Evolutionary conservation across 23 tunicate genomes (phyloP), one percentile per base, ranked within the genome.

Genomic region (Clavelina lepadiformis): DNA sequence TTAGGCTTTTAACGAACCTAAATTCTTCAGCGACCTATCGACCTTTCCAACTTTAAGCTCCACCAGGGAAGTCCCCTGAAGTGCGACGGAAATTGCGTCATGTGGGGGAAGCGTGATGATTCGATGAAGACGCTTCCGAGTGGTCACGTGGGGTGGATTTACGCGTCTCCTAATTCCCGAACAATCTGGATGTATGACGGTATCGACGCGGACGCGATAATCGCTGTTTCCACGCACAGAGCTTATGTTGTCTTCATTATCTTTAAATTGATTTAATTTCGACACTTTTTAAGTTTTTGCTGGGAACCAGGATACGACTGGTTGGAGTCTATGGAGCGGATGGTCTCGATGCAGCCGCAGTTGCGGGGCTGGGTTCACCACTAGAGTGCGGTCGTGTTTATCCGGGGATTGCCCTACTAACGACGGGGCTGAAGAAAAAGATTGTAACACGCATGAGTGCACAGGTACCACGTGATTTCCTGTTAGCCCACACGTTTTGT

Each of bases 241-340:
- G 15, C 49, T 41, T 41, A 15, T 8, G n/a, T n/a, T n/a, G n/a
- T n/a, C 15, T 41, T 41, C 15, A 11, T 11, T 11, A 41, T 41
- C 49, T 41, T 15, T 41, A 15, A 41, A 41, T 41, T 41, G 11
- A 11, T 27, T n/a, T 13, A 6, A 53, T n/a, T 53, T 13, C 20
- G 20, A n/a, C 5, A n/a, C 22, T 6, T 8, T 53, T 58, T 58
- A 15, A 58, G 65, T 58, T 25, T 27, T 15, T n/a, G 33, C 56
- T 20, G 65, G 38, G 56, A 75, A 37, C 3, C 22, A 19, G 23
- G 37, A 28, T 18, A 8, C 19, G 6, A 35, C 54, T 35, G 77
- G 82, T 5, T 84, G 93, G 93, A 84, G 93, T 64, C 46, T 84
- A 28, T 84, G 93, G 93, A 84, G 93, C 38, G 78, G 79, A 13